A percentile compares a stretch with the other conserved stretches of the same genome.
These are phyloP conservation scores for Huso huso DNA, from an alignment of 2,797 vertebrate species.

Conservation along the genomic window DNA sequence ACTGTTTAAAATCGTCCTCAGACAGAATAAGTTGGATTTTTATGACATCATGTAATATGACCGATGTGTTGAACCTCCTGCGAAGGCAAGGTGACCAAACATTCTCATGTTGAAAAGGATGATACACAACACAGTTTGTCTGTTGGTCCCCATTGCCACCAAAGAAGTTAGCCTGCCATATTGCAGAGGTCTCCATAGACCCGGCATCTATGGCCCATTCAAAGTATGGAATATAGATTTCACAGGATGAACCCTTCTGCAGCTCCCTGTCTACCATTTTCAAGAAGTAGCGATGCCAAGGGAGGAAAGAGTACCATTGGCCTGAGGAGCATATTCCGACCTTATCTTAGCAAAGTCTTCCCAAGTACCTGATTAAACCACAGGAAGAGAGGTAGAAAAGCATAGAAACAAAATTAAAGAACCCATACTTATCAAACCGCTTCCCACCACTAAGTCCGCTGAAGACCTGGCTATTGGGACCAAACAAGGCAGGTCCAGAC, in stretches of 20 bases:
- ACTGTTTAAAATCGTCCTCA: conserved; percentile 30
- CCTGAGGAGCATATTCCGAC: conserved; percentile 36
- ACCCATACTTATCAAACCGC: conserved; percentile 12
- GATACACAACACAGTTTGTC: conserved; percentile 29
- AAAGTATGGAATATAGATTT: conserved; percentile 38
- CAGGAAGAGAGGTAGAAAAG: conserved; percentile 9
- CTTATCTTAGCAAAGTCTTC: conserved; percentile 31
- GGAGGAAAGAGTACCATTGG: conserved; percentile 36
- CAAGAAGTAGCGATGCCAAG: conserved; percentile 43
- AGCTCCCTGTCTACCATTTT: conserved; percentile 36
- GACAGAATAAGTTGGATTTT: conserved; percentile 33
- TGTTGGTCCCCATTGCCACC: conserved; percentile 32
- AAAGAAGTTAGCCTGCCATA: conserved; percentile 41
- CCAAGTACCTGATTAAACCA: conserved; percentile 30
- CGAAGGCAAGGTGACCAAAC: conserved; percentile 39
- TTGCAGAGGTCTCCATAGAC: conserved; percentile 30
- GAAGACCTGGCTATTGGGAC: conserved; percentile 10
- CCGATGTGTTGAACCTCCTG: conserved; percentile 35
- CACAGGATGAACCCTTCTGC: conserved; percentile 35
- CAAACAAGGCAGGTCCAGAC: conserved; percentile 10
- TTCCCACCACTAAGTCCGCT: conserved; percentile 15
- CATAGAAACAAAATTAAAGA: conserved; percentile 16
- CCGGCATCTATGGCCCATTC: conserved; percentile 45
- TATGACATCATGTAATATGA: conserved; percentile 41
- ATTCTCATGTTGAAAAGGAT: conserved; percentile 31